phyloP scores from a whole-genome alignment of 2,888 invertebrate species.

The Dromius quadrimaculatus region DNA sequence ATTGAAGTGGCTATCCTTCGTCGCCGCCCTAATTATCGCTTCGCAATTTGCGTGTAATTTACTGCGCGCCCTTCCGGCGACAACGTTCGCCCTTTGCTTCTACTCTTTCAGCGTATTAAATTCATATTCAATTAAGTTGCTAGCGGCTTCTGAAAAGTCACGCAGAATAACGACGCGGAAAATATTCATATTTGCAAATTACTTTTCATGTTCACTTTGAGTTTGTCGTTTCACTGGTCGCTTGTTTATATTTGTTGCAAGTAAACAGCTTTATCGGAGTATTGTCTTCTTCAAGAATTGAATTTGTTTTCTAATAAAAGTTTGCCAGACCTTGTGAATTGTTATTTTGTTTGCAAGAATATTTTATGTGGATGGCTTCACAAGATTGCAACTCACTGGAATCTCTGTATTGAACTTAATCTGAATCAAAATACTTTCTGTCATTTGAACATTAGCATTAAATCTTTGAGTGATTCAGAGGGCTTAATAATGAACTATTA shows the following conservation, averaged over 20 bases:
- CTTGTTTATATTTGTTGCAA: slow-evolving; percentile 36
- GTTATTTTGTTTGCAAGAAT: background rate
- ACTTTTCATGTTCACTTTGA: slow-evolving; percentile 43
- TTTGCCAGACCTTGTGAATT: slow-evolving; percentile 7
- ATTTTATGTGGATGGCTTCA: too few relatives aligned
- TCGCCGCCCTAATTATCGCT: slow-evolving; percentile 32
- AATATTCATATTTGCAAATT: slow-evolving; percentile 53
- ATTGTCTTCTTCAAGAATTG: slow-evolving; percentile 33
- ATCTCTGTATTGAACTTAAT: too few relatives aligned
- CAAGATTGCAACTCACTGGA: too few relatives aligned
- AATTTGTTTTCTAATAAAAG: slow-evolving; percentile 30
- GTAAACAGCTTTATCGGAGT: slow-evolving; percentile 48
- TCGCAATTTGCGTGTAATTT: slow-evolving; percentile 40
- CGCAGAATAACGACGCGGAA: slow-evolving; percentile 46
- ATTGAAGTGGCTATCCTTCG: slow-evolving; percentile 11
- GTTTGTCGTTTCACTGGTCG: slow-evolving; percentile 28
- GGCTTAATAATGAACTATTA: too few relatives aligned
- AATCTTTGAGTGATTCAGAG: too few relatives aligned
- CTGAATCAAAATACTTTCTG: too few relatives aligned
- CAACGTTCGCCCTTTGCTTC: slow-evolving; percentile 38
- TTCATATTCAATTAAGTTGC: slow-evolving; percentile 52
- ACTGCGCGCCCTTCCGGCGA: slow-evolving; percentile 37
- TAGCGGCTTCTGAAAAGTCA: slow-evolving; percentile 43
- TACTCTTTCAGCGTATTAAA: slow-evolving; percentile 49
- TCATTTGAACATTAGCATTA: too few relatives aligned